Conservation (phyloP, 92 coral and sea anemone species). For the Muricea muricata region DNA sequence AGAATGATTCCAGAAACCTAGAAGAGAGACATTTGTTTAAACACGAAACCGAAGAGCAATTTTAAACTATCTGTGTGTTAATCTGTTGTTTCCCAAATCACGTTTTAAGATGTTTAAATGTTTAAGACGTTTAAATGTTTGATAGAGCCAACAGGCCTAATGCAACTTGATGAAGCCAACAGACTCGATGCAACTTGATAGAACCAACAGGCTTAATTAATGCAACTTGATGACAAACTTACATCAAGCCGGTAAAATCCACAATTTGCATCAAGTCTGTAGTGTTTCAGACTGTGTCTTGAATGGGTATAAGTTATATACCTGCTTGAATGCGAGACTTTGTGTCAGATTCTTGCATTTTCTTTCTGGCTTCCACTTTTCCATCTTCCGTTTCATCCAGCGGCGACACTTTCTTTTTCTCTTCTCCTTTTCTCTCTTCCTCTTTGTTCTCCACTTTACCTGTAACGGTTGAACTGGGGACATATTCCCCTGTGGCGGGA, state of each 20-base stretch:
- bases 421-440: neutral
- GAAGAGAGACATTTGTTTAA: neutral
- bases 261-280: no score
- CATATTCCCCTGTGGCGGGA: conserved; percentile 74
- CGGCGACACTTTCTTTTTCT: neutral
- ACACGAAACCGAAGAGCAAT: no score
- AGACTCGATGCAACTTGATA: no score
- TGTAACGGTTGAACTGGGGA: conserved; percentile 79
- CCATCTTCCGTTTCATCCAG: neutral
- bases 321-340: conserved; percentile 46
- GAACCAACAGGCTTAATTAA: no score
- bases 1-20: conserved; percentile 96
- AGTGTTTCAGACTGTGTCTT: no score
- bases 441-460: conserved; percentile 48
- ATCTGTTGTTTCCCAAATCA: neutral
- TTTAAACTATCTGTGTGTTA: no score
- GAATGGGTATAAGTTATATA: neutral
- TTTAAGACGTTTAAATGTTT: no score
- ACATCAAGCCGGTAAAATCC: no score
- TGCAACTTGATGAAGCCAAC: no score
- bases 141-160: no score
- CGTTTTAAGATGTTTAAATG: no score
- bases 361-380: conserved; percentile 38
- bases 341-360: conserved; percentile 21
- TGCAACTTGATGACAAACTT: no score